Percentiles rank a stretch among this genome's conserved stretches.
Evolutionary conservation across 2,888 invertebrate species (phyloP).

Genomic region (Plebejus melissa): DNA sequence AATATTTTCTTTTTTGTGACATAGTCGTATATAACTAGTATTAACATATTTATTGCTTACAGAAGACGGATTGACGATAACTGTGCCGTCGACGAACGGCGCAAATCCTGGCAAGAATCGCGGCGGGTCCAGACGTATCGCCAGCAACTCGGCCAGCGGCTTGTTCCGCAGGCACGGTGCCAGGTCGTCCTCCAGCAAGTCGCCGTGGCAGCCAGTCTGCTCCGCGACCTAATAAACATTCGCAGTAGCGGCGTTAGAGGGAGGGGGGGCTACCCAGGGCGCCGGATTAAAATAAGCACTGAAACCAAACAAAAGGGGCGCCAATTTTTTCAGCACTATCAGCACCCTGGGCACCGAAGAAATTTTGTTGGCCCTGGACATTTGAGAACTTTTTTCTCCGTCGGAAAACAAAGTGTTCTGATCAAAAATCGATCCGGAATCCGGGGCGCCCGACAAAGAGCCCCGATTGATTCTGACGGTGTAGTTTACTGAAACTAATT

Average conservation of each 20-base stretch:
- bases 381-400: neutral
- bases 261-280: no score
- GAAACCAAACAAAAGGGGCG: no score
- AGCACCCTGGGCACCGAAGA: no score
- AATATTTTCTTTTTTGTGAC: neutral
- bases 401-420: neutral
- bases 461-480: conserved; percentile 16
- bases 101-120: conserved; percentile 93
- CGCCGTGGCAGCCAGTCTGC: conserved; percentile 90
- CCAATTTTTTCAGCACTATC: no score
- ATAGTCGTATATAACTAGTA: neutral
- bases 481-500: conserved; percentile 31
- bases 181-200: conserved; percentile 88
- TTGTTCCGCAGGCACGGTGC: conserved; percentile 91
- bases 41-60: conserved; percentile 53
- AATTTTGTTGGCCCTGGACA: no score
- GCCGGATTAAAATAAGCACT: no score
- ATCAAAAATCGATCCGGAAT: conserved; percentile 17
- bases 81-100: conserved; percentile 96
- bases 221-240: conserved; percentile 82
- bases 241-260: no score
- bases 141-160: conserved; percentile 85
- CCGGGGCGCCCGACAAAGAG: conserved; percentile 22
- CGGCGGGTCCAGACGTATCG: conserved; percentile 88
- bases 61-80: conserved; percentile 83